phyloP scores from a whole-genome alignment of 2,888 invertebrate genomes.

The Agriopis aurantiaria region DNA sequence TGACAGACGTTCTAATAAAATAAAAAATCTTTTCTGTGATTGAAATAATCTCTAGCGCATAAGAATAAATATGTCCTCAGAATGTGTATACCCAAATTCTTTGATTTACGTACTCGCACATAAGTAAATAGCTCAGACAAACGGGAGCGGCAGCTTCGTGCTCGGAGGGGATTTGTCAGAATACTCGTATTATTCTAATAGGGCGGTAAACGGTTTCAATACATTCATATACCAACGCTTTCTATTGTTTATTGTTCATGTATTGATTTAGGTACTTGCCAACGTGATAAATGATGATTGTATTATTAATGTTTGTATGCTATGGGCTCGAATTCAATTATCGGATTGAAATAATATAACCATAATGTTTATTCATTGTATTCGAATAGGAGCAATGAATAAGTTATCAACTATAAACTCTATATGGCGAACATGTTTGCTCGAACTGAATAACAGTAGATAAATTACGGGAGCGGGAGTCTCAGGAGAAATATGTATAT shows the following conservation, averaged over 20 bases:
- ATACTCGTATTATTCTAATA: slow-evolving; percentile 16
- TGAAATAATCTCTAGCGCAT: too few relatives aligned
- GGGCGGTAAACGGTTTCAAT: slow-evolving; percentile 8
- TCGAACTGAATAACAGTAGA: too few relatives aligned
- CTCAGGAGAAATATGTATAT: too few relatives aligned
- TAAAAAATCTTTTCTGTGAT: too few relatives aligned
- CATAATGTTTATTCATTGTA: too few relatives aligned
- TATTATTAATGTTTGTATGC: neutral
- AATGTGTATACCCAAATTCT: neutral
- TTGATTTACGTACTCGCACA: neutral
- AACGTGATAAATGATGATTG: slow-evolving; percentile 5
- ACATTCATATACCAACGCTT: neutral
- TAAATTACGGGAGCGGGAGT: too few relatives aligned
- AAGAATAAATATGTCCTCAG: neutral
- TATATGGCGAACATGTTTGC: too few relatives aligned
- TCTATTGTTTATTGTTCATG: slow-evolving; percentile 20
- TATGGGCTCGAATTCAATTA: too few relatives aligned
- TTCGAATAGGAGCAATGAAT: too few relatives aligned
- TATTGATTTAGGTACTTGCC: slow-evolving; percentile 16
- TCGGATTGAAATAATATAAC: too few relatives aligned
- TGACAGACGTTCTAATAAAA: too few relatives aligned
- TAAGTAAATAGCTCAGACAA: neutral
- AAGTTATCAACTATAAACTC: too few relatives aligned
- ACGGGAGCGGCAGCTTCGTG: neutral
- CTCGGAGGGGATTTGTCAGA: slow-evolving; percentile 19